Conservation (phyloP, 2,113 vertebrate species). For the Romanogobio albipinnatus region DNA sequence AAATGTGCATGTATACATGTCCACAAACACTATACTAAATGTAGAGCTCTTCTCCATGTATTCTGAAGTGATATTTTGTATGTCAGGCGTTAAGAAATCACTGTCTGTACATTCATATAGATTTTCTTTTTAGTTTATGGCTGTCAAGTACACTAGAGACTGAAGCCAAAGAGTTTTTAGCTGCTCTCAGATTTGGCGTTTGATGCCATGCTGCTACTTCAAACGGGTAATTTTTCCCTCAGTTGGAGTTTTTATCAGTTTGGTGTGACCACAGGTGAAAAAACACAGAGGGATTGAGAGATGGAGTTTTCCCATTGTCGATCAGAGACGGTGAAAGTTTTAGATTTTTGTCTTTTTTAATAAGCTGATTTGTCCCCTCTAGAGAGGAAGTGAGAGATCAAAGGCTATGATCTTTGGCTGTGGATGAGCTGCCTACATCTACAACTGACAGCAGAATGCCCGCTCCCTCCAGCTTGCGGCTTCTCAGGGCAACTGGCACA, state of each 20-base stretch:
- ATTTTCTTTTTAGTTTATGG: conserved; percentile 70
- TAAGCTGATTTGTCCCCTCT: conserved; percentile 69
- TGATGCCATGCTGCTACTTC: conserved; percentile 63
- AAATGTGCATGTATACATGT: neutral
- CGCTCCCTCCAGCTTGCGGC: conserved; percentile 43
- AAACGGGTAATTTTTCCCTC: conserved; percentile 54
- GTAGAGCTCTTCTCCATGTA: conserved; percentile 4
- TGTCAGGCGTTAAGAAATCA: conserved; percentile 66
- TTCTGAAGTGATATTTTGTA: conserved; percentile 54
- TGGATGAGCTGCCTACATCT: conserved; percentile 67
- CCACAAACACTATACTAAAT: conserved; percentile 18
- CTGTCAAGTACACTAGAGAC: conserved; percentile 70
- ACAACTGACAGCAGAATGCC: conserved; percentile 68
- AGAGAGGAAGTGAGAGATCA: conserved; percentile 69
- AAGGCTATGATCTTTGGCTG: conserved; percentile 71
- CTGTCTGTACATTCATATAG: conserved; percentile 62
- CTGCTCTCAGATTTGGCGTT: conserved; percentile 63
- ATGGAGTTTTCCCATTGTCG: conserved; percentile 49
- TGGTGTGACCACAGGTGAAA: conserved; percentile 71
- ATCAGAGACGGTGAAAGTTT: conserved; percentile 64
- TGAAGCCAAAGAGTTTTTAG: conserved; percentile 68
- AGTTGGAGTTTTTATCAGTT: conserved; percentile 64
- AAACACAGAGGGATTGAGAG: conserved; percentile 52
- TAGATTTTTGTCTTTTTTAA: conserved; percentile 69
- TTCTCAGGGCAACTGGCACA: conserved; percentile 59